Evolutionary conservation across 2,113 vertebrate genomes (phyloP), one percentile per base, ranked within the genome.

Genomic region (Choloepus hoffmanni): DNA sequence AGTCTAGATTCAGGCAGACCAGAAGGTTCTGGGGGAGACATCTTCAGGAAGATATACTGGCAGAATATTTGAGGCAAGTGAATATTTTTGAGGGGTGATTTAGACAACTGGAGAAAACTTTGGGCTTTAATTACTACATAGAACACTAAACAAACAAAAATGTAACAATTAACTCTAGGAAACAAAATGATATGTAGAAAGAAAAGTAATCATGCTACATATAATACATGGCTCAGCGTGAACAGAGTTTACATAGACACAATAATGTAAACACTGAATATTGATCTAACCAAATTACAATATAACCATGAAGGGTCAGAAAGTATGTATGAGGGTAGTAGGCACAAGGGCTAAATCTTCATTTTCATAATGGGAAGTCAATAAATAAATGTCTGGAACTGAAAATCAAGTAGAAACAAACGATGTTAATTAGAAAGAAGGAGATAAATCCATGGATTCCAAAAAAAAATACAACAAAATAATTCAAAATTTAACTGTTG

Each of bases 121-220:
- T 40, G 43, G 40, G 30, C 21, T 77, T 92, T 7, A 96, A 73
- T 89, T 65, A 89, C 63, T 73, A 43, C 13, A 93, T 0, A 77
- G n/a, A 96, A 95, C 86, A 96, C 58, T 88, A 90, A 92, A 92
- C 19, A 89, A 92, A 91, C 6, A 81, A 81, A 94, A 94, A 73
- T 68, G 18, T 81, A 92, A 94, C 70, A 79, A 78, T 77, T 78
- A 96, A 92, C 62, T 93, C 53, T 89, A 96, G 48, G 96, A 93
- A 93, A 95, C 45, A 95, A 82, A 90, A 91, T 33, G 21, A 77
- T 74, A 8, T 28, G 24, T 81, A 50, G 72, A 85, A 92, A 85
- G 67, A 93, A 76, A 95, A 92, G 84, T 87, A 95, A 94, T 94
- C 62, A 92, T 19, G 73, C n/a, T 18, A 90, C 58, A 81, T 81